A percentile compares a stretch with the other conserved stretches of the same genome.
Conservation (phyloP, 2,113 vertebrate genomes). For the Melanerpes aurifrons region DNA sequence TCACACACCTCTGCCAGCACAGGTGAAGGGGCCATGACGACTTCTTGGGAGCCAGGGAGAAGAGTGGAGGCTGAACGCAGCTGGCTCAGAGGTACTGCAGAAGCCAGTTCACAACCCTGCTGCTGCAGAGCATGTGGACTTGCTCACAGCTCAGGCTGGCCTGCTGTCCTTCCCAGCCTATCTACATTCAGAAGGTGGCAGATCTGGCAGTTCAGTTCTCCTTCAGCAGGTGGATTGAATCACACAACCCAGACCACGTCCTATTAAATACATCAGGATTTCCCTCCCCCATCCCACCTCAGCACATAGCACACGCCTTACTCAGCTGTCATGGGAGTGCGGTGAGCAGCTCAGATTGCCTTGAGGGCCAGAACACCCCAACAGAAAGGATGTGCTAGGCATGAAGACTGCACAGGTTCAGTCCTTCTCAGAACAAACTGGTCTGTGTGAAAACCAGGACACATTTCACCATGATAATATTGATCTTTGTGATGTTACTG, state of each 20-base stretch:
- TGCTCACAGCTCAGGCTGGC: background rate
- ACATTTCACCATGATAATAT: background rate
- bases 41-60: background rate
- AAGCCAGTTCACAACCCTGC: rapidly evolving
- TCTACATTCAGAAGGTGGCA: background rate
- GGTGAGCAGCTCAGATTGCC: background rate
- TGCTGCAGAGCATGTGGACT: rapidly evolving
- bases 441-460: background rate
- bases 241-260: rapidly evolving
- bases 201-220: background rate
- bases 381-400: background rate
- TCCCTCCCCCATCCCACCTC: background rate
- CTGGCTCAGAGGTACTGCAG: rapidly evolving
- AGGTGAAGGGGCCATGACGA: rapidly evolving
- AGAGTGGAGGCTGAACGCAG: rapidly evolving
- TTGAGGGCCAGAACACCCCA: background rate
- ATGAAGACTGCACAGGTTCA: background rate
- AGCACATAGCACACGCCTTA: rapidly evolving
- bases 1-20: rapidly evolving
- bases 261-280: background rate
- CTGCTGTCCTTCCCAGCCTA: background rate
- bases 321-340: rapidly evolving
- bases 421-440: background rate
- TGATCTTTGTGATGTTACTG: background rate
- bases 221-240: background rate